Evolutionary conservation across 1,140 invertebrate genomes (phyloP), one percentile per base, ranked within the genome.

Genomic region (Alviniconcha marisindica): DNA sequence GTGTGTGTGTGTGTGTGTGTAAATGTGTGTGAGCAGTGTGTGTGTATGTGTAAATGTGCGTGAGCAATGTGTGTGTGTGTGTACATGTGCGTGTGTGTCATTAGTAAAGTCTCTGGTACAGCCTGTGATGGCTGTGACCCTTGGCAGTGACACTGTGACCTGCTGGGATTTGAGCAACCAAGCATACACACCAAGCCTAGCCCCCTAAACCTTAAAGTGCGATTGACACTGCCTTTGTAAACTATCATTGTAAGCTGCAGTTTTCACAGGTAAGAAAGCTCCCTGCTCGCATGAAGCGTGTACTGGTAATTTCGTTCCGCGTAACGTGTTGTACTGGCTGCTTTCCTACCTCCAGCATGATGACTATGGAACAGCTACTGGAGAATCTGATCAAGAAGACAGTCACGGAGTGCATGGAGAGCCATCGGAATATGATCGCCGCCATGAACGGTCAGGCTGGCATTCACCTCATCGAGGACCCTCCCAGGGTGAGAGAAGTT

Each of bases 341-440:
- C n/a, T n/a, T n/a, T 77, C 21, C 15, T 31, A 24, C 18, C 36
- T 31, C 2, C 84, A 92, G 91, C 63, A 95, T 95, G 14, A 93
- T 95, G 89, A 96, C 95, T 1, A 96, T 96, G 94, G 95, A 96
- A 84, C 95, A 96, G 81, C 90, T 97, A 1, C 87, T 96, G 60
- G 93, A 94, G 12, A 94, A 95, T 71, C 91, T 97, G 28, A 95
- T 96, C 63, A 94, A 95, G 73, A 96, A 95, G 88, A 95, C 95
- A 21, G 94, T 94, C 81, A 83, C 91, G 18, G 95, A 96, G 87
- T 95, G 95, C 89, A 95, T 96, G 90, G 95, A 96, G 77, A 93
- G 94, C 83, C 94, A 97, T 81, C 92, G 96, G 73, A 89, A 94
- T 5, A 91, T 95, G 83, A 94, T 96, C 14, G 94, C 95, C 18